phyloP scores from a whole-genome alignment of 2,113 vertebrate species.

The Rhinolophus sinicus region DNA sequence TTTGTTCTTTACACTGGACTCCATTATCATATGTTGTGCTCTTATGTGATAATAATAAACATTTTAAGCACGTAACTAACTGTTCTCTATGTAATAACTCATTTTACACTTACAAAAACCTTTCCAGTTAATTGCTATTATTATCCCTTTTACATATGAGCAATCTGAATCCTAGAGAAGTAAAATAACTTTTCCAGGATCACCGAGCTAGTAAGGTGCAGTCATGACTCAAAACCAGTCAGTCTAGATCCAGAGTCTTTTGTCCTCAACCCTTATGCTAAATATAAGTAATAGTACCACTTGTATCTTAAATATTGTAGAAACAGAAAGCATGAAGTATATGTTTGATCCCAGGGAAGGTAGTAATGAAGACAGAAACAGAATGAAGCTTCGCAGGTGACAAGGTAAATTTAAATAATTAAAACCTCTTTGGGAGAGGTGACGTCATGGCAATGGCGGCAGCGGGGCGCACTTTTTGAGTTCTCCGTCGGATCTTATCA shows the following conservation, averaged over 20 bases:
- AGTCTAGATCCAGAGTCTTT: background rate
- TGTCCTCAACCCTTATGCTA: background rate
- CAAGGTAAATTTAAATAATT: background rate
- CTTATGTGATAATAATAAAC: background rate
- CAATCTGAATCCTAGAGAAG: background rate
- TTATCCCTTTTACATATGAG: background rate
- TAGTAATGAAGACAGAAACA: conserved; percentile 26
- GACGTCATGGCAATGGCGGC: too few species aligned
- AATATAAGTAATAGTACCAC: background rate
- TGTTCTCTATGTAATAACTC: background rate
- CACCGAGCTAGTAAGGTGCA: background rate
- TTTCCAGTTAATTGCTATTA: background rate
- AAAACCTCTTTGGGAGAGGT: background rate
- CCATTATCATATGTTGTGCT: background rate
- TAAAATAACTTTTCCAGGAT: conserved; percentile 25
- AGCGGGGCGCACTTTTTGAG: too few species aligned
- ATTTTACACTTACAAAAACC: background rate
- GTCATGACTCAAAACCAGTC: background rate
- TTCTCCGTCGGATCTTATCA: too few species aligned
- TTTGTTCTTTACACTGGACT: background rate
- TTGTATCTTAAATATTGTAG: background rate
- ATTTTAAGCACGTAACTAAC: background rate
- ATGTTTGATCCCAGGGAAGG: background rate
- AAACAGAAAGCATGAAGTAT: background rate
- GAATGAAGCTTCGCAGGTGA: conserved; percentile 19